Conservation (phyloP, 1,140 invertebrate genomes). For the Pararge aegeria region DNA sequence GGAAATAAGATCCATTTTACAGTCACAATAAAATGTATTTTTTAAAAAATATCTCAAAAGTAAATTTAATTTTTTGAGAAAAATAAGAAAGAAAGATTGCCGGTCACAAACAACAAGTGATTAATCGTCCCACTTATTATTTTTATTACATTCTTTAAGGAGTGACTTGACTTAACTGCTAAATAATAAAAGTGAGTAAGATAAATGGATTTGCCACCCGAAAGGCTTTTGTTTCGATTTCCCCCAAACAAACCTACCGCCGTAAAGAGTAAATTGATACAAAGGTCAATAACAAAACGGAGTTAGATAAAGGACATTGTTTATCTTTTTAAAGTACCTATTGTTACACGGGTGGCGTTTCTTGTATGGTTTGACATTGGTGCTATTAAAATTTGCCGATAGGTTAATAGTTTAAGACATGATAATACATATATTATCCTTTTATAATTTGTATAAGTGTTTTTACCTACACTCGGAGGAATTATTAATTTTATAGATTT, state of each 20-base stretch:
- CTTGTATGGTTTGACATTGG: no score
- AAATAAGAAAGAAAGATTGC: conserved; percentile 12
- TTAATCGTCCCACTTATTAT: conserved; percentile 26
- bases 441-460: no score
- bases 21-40: neutral
- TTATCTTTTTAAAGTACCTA: no score
- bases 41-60: neutral
- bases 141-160: conserved; percentile 23
- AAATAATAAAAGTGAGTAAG: conserved; percentile 37
- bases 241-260: conserved; percentile 16
- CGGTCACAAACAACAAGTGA: conserved; percentile 18
- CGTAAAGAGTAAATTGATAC: conserved; percentile 20
- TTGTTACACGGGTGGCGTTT: no score
- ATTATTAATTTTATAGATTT: no score
- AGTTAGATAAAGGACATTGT: conserved; percentile 10
- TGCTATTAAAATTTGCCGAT: no score
- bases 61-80: conserved; percentile 15
- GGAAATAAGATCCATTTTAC: no score
- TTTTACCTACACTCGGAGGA: no score
- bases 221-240: conserved; percentile 31
- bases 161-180: conserved; percentile 25
- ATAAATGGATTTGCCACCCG: conserved; percentile 26
- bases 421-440: no score
- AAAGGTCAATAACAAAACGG: conserved; percentile 21
- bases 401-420: no score